Evolutionary conservation across 2,888 invertebrate genomes (phyloP), one percentile per base, ranked within the genome.

Genomic region (Sturmia bella): DNA sequence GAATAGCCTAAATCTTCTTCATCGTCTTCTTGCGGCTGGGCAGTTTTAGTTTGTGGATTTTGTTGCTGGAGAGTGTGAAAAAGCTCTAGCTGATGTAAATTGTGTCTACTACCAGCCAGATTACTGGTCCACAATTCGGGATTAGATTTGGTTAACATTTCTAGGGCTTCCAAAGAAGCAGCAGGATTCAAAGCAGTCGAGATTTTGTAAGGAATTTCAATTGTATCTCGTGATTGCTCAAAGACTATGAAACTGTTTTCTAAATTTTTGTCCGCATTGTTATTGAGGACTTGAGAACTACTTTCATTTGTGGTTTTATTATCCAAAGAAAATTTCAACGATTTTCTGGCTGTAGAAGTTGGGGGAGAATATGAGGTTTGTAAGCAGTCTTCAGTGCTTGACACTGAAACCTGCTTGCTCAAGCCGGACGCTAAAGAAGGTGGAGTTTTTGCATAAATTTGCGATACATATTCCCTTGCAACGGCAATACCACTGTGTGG

Each of bases 1-100:
- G 89, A 88, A 75, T 89, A 87, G 39, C 89, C 87, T 21, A 87
- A 84, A 66, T 89, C 89, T 80, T 89, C 89, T 7, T 88, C 87
- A 45, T 87, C 88, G 24, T 87, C 86, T 21, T 85, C 78, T 11
- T 57, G 45, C 54, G 7, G 63, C 57, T 13, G 7, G 1, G 21
- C 0, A 1, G 12, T 21, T 43, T 54, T 32, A 0, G 3, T 1
- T 7, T 1, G 37, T 52, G 27, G 61, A 57, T 59, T 61, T 48
- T 68, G 72, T 11, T 73, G n/a, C 39, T 79, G 84, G 19, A 75
- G 2, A 84, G 86, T 80, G 85, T 85, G 68, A 84, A 88, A 52
- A 82, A 84, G 74, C 85, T 86, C 79, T 87, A 85, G 72, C 84
- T 86, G 45, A 56, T 87, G 87, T 50, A 86, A 74, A 68, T 85